Conservation (phyloP, 2,797 vertebrate species). For the Falco naumanni region DNA sequence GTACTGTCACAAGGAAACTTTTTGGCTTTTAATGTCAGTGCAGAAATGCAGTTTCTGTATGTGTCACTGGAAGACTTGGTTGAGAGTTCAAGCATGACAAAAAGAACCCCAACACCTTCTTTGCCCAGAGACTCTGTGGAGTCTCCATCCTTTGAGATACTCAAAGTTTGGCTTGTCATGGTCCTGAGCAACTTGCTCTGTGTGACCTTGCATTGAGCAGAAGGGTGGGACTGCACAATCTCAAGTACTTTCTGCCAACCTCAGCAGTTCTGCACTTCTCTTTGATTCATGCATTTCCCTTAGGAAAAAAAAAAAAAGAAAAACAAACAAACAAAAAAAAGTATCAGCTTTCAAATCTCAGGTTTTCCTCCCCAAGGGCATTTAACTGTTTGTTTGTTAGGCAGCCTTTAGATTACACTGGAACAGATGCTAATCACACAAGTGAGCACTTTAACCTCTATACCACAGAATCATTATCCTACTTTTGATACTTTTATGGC, state of each 20-base stretch:
- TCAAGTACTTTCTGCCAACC: background rate
- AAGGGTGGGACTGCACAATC: background rate
- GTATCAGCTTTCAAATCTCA: background rate
- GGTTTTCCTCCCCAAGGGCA: background rate
- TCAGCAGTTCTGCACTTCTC: background rate
- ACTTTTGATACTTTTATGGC: background rate
- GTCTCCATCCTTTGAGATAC: background rate
- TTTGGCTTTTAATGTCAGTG: background rate
- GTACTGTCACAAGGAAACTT: background rate
- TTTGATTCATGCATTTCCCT: background rate
- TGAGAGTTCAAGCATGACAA: background rate
- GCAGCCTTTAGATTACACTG: background rate
- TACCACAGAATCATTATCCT: background rate
- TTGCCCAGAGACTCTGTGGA: background rate
- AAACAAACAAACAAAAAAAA: background rate
- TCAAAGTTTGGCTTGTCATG: background rate
- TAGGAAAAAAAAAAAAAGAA: background rate
- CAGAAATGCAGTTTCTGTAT: background rate
- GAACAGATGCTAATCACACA: background rate
- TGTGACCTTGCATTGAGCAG: background rate
- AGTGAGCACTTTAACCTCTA: background rate
- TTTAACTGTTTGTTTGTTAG: background rate
- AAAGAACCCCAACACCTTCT: background rate
- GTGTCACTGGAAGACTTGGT: background rate
- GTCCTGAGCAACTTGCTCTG: background rate